Percentiles rank a stretch among this genome's conserved stretches.
phyloP scores from a whole-genome alignment of 2,888 invertebrate genomes.

The Apeira syringaria region DNA sequence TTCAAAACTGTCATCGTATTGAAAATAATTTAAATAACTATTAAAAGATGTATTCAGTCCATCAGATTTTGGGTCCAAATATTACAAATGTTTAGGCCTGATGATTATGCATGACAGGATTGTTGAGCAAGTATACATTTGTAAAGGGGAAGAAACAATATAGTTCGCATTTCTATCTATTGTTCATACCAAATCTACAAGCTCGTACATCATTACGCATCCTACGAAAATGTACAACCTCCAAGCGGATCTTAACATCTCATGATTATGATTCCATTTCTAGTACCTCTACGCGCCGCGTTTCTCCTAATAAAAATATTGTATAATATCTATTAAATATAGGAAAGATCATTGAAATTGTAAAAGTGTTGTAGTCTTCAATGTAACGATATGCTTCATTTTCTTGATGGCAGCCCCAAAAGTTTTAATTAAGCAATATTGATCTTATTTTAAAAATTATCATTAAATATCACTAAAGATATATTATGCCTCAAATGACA shows the following conservation, averaged over 20 bases:
- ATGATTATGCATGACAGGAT: conserved; percentile 4
- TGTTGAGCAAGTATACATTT: conserved; percentile 29
- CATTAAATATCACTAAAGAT: conserved; percentile 20
- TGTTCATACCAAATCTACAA: conserved; percentile 72
- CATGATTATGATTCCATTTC: conserved; percentile 60
- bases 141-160: conserved; percentile 12
- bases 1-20: neutral
- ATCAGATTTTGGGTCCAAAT: too few relatives aligned
- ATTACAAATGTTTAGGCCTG: too few relatives aligned
- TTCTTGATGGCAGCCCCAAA: conserved; percentile 74
- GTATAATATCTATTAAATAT: conserved; percentile 79
- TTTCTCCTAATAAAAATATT: conserved; percentile 69
- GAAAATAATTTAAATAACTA: too few relatives aligned
- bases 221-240: conserved; percentile 65
- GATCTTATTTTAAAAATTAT: conserved; percentile 18
- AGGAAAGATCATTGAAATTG: conserved; percentile 80
- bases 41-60: conserved; percentile 2
- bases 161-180: conserved; percentile 28
- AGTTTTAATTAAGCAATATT: conserved; percentile 20
- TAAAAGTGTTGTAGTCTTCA: conserved; percentile 79
- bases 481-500: conserved; percentile 14
- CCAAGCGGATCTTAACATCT: conserved; percentile 56
- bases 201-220: conserved; percentile 68
- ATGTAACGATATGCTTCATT: conserved; percentile 82
- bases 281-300: conserved; percentile 56